Conservation (phyloP, 2,888 invertebrate genomes). For the Lepeophtheirus nordmannii region DNA sequence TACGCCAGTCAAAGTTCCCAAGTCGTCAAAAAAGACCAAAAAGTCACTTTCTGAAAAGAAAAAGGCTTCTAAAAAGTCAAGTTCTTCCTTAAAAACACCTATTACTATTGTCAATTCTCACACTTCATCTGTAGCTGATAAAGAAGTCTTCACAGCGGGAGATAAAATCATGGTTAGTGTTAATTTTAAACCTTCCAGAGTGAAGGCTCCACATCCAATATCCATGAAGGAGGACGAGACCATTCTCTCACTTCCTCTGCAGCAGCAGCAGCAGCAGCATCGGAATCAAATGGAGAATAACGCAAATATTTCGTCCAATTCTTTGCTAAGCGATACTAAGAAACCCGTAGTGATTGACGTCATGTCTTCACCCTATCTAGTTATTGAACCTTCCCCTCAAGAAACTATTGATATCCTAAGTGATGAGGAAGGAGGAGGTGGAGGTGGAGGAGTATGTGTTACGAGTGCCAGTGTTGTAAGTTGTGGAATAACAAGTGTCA, state of each 20-base stretch:
- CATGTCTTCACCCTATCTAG: slow-evolving; percentile 45
- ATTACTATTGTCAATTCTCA: not conserved
- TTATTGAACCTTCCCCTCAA: slow-evolving; percentile 18
- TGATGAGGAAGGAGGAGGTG: slow-evolving; percentile 20
- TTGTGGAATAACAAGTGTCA: slow-evolving; percentile 6
- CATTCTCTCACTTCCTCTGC: slow-evolving; percentile 6
- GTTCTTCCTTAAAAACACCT: not conserved
- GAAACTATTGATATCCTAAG: slow-evolving; percentile 18
- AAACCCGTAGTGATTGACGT: slow-evolving; percentile 28
- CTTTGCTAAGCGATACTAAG: slow-evolving; percentile 24
- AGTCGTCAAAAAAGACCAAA: not conserved
- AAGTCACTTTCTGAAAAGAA: not conserved
- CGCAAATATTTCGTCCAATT: slow-evolving; percentile 18
- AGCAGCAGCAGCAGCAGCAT: too few species aligned
- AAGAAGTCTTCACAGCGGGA: slow-evolving; percentile 80
- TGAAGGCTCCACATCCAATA: not conserved
- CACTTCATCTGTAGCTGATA: slow-evolving; percentile 32
- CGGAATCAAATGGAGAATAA: not conserved
- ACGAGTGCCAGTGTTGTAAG: not conserved
- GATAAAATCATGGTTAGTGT: slow-evolving; percentile 84
- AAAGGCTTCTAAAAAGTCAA: slow-evolving; percentile 2
- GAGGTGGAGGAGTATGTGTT: not conserved
- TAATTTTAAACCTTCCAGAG: slow-evolving; percentile 47
- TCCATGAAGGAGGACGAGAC: slow-evolving; percentile 22
- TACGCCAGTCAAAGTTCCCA: not conserved